Evolutionary conservation across 2,113 vertebrate species (phyloP), one percentile per base, ranked within the genome.

Genomic region (Orientallactaga bullata): DNA sequence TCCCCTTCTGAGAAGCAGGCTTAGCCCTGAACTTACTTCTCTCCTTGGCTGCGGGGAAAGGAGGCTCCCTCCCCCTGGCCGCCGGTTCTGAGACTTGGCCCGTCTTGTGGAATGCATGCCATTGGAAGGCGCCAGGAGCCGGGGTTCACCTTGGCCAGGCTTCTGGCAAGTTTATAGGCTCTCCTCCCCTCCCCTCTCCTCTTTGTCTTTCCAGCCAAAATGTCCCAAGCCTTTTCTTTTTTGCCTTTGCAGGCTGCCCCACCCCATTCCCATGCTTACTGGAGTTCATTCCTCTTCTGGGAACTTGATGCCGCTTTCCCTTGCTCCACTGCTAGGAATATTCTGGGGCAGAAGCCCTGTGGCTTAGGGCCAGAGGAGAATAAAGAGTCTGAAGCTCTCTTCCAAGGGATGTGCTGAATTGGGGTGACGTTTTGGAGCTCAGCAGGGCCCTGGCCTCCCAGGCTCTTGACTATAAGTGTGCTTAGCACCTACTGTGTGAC

Each of bases 131-230:
- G 92, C 94, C 95, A 85, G 94, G 93, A 97, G 94, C 92, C 4
- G 87, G 93, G 96, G 92, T 97, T 97, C 96, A 97, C 96, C 96
- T 97, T 96, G 96, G 96, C 91, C 63, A 4, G 74, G 79, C 86
- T 76, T 30, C 72, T 85, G 85, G 66, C 93, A 91, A 95, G 95
- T 95, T 95, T 93, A 68, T 79, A 23, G 89, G 76, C 77, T 78
- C 78, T 51, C 21, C 72, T 90, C 86, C 55, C 85, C 90, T 90
- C 91, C 80, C 79, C 89, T 94, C 80, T 92, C 42, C 80, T 93
- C 93, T 96, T 96, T 96, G 95, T 96, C 88, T 97, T 96, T 96
- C 68, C 85, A 78, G 55, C 90, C 81, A 71, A 26, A 47, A 85
- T 88, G 78, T 97, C 95, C 93, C 78, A 76, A 92, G 92, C 96